Conservation (phyloP, 2,113 vertebrate species). For the Siphamia tubifer region DNA sequence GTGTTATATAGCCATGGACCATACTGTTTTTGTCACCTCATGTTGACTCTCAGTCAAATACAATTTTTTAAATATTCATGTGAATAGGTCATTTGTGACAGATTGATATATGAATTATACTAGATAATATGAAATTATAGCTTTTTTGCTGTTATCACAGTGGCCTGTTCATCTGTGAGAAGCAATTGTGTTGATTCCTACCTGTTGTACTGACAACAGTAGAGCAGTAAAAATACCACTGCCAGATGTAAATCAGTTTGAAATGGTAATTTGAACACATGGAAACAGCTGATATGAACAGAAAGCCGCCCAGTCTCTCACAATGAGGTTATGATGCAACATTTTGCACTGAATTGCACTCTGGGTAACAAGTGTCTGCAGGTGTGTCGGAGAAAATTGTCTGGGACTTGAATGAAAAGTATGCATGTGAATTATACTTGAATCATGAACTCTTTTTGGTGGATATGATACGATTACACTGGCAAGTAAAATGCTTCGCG, state of each 20-base stretch:
- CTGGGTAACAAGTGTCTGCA: background rate
- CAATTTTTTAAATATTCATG: too few relatives aligned
- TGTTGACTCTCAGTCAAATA: too few relatives aligned
- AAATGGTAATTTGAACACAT: background rate
- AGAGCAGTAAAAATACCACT: conserved; percentile 30
- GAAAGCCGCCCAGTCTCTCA: background rate
- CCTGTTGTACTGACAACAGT: too few relatives aligned
- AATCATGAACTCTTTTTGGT: too few relatives aligned
- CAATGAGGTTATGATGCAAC: conserved; percentile 1
- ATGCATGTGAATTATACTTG: background rate
- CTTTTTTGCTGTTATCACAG: background rate
- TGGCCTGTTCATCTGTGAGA: background rate
- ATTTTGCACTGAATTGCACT: background rate
- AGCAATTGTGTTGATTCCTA: conserved; percentile 21
- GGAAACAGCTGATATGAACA: background rate
- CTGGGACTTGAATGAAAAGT: background rate
- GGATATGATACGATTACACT: too few relatives aligned
- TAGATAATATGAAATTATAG: too few relatives aligned
- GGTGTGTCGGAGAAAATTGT: background rate
- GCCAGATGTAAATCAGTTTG: conserved; percentile 39
- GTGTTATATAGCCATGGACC: too few relatives aligned
- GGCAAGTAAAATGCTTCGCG: too few relatives aligned
- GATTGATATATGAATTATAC: too few relatives aligned
- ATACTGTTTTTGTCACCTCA: too few relatives aligned
- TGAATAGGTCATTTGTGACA: too few relatives aligned